Percentiles rank a stretch among this genome's conserved stretches.
Evolutionary conservation across 1,140 invertebrate species (phyloP).

Genomic region (Atta cephalotes): DNA sequence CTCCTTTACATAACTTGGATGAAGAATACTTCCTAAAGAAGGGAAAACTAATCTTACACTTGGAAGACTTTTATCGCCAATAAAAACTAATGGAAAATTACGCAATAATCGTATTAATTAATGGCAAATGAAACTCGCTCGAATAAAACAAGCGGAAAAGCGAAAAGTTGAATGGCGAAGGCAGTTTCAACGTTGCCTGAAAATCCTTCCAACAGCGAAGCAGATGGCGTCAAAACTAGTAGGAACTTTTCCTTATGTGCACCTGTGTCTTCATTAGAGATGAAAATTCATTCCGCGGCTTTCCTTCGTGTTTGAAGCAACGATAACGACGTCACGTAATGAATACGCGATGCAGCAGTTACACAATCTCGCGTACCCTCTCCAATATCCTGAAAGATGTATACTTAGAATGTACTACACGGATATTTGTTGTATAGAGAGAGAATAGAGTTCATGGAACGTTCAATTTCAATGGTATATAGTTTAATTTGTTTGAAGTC

Average conservation of each 20-base stretch:
- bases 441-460: not conserved
- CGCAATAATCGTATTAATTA: slow-evolving; percentile 43
- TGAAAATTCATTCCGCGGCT: slow-evolving; percentile 58
- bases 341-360: slow-evolving; percentile 39
- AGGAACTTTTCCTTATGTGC: slow-evolving; percentile 52
- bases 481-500: not conserved
- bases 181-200: slow-evolving; percentile 17
- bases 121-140: slow-evolving; percentile 33
- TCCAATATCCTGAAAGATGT: not conserved
- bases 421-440: not conserved
- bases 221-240: slow-evolving; percentile 42
- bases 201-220: slow-evolving; percentile 28
- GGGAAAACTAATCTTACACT: not conserved
- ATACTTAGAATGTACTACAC: not conserved
- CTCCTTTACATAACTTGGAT: not conserved
- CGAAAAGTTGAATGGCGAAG: slow-evolving; percentile 36
- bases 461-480: not conserved
- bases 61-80: not conserved
- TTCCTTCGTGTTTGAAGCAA: slow-evolving; percentile 9
- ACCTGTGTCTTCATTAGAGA: slow-evolving; percentile 54
- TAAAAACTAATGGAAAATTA: slow-evolving; percentile 16
- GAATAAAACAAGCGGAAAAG: slow-evolving; percentile 19
- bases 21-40: not conserved
- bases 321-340: slow-evolving; percentile 48
- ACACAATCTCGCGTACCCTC: not conserved